phyloP scores from a whole-genome alignment of 2,888 invertebrate species.

The Blera fallax region DNA sequence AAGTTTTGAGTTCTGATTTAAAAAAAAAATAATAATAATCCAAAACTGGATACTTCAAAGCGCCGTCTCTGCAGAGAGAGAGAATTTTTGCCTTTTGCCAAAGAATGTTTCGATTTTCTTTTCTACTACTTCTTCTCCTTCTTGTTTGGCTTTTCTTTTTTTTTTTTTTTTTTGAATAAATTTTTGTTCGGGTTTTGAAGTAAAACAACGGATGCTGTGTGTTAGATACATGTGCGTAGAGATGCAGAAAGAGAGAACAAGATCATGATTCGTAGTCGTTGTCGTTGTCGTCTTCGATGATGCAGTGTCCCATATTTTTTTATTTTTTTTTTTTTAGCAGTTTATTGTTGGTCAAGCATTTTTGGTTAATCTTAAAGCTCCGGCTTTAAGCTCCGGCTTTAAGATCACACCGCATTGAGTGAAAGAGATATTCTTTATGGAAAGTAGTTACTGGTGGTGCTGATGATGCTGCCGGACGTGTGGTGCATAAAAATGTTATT shows the following conservation, averaged over 20 bases:
- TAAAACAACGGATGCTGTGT: constrained; percentile 57
- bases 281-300: constrained; percentile 33
- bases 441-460: constrained; percentile 11
- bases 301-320: constrained; percentile 60
- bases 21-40: neutral
- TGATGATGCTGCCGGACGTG: constrained; percentile 7
- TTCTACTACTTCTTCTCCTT: neutral
- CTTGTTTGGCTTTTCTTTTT: constrained; percentile 16
- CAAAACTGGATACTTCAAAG: constrained; percentile 67
- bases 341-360: constrained; percentile 64
- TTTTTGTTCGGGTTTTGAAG: constrained; percentile 38
- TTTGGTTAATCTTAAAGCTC: constrained; percentile 65
- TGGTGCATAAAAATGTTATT: constrained; percentile 39
- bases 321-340: constrained; percentile 22
- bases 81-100: constrained; percentile 38
- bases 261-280: neutral
- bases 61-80: constrained; percentile 45
- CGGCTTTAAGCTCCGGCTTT: constrained; percentile 48
- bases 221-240: constrained; percentile 40
- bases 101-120: constrained; percentile 52
- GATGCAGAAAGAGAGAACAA: constrained; percentile 1
- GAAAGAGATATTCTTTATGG: constrained; percentile 19
- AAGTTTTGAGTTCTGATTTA: constrained; percentile 67
- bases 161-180: neutral
- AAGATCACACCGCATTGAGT: constrained; percentile 15